phyloP scores from a whole-genome alignment of 2,888 invertebrate genomes.

The Agrochola circellaris region DNA sequence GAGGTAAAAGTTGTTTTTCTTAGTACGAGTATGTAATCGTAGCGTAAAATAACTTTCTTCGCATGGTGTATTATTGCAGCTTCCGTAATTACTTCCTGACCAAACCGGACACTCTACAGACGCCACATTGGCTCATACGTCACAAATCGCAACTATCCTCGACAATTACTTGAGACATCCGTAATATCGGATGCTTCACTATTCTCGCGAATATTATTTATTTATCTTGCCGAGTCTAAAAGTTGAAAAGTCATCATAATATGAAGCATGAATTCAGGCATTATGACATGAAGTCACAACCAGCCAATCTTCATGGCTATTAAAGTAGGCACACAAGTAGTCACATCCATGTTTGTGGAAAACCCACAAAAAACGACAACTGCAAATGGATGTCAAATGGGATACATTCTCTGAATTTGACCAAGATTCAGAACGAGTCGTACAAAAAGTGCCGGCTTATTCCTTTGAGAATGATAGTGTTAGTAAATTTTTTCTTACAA shows the following conservation, averaged over 20 bases:
- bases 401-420: neutral
- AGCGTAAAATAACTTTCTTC: conserved; percentile 46
- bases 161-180: neutral
- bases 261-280: neutral
- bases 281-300: neutral
- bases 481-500: neutral
- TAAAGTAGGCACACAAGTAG: neutral
- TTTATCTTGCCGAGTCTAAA: neutral
- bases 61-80: conserved; percentile 10
- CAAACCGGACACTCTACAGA: conserved; percentile 1
- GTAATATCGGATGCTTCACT: neutral
- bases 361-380: too few species aligned
- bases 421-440: neutral
- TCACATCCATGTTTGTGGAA: neutral
- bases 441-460: neutral
- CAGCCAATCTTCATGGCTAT: neutral
- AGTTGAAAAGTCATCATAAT: neutral
- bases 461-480: neutral
- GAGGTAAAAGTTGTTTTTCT: conserved; percentile 52
- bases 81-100: conserved; percentile 20
- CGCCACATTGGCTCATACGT: too few species aligned
- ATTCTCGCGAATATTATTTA: neutral
- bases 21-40: conserved; percentile 15
- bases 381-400: too few species aligned
- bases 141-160: neutral